Conservation (phyloP, 2,113 vertebrate genomes). For the Corythornis vintsioides region DNA sequence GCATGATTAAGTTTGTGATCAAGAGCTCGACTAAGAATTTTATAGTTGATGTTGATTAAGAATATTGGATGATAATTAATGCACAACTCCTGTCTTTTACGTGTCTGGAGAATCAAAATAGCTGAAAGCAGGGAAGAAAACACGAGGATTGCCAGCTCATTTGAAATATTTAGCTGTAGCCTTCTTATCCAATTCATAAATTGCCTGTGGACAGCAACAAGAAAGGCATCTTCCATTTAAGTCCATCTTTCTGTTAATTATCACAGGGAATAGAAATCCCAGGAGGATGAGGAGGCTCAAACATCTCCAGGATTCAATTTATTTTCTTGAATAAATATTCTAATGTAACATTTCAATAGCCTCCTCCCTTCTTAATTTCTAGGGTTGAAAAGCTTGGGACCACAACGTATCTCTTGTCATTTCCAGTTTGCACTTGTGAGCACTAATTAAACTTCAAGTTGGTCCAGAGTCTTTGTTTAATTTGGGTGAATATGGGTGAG, state of each 20-base stretch:
- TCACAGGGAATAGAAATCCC: not conserved
- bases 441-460: not conserved
- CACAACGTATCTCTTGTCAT: accelerated
- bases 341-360: not conserved
- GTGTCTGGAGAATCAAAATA: conserved; percentile 44
- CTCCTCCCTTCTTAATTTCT: not conserved
- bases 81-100: conserved; percentile 25
- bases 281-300: not conserved
- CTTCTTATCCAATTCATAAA: not conserved
- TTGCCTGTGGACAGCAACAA: not conserved
- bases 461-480: not conserved
- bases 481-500: not conserved
- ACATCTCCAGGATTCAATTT: not conserved
- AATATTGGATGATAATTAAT: conserved; percentile 56
- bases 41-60: conserved; percentile 53
- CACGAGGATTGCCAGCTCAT: not conserved
- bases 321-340: not conserved
- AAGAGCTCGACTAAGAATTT: conserved; percentile 48
- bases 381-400: not conserved
- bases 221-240: not conserved
- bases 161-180: not conserved
- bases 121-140: not conserved
- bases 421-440: not conserved
- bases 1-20: conserved; percentile 63
- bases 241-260: conserved; percentile 18